A percentile compares a stretch with the other conserved stretches of the same genome.
These are phyloP conservation scores for Drosophila ambigua DNA, from an alignment of 1,140 invertebrate genomes.

Conservation along the genomic window DNA sequence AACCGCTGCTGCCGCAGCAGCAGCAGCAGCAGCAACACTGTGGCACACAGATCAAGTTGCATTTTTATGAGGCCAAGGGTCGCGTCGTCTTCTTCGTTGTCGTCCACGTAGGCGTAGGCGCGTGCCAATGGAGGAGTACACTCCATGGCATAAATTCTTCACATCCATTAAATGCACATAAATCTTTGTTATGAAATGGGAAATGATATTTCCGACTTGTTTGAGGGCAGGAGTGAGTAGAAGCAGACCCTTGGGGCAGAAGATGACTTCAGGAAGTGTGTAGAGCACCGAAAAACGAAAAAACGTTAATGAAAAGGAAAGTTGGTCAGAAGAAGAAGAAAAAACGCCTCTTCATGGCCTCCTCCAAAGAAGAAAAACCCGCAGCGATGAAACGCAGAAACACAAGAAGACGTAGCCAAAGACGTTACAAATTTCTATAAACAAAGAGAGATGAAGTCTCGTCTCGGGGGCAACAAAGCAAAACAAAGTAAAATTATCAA, in stretches of 20 bases:
- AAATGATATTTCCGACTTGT: slow-evolving; percentile 34
- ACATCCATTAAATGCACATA: slow-evolving; percentile 51
- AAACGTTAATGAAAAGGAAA: slow-evolving; percentile 60
- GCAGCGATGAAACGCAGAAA: slow-evolving; percentile 23
- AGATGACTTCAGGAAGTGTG: slow-evolving; percentile 40
- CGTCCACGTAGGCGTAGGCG: slow-evolving; percentile 52
- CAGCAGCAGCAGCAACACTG: background rate
- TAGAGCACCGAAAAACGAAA: slow-evolving; percentile 18
- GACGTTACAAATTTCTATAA: slow-evolving; percentile 48
- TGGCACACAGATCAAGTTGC: slow-evolving; percentile 39
- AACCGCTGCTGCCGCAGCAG: slow-evolving; percentile 23
- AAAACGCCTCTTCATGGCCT: slow-evolving; percentile 53
- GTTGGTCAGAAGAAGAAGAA: slow-evolving; percentile 53
- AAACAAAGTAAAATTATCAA: slow-evolving; percentile 49
- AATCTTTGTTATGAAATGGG: slow-evolving; percentile 59
- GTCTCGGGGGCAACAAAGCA: slow-evolving; percentile 15
- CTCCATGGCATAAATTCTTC: slow-evolving; percentile 10
- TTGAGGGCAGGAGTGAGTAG: slow-evolving; percentile 16
- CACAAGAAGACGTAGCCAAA: slow-evolving; percentile 27
- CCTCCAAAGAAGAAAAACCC: slow-evolving; percentile 26
- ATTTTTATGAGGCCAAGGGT: slow-evolving; percentile 55
- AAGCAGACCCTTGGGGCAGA: slow-evolving; percentile 26
- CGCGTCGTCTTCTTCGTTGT: slow-evolving; percentile 19
- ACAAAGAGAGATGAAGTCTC: slow-evolving; percentile 36
- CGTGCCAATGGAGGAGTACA: slow-evolving; percentile 28